Conservation (phyloP, 1,140 invertebrate genomes). For the Bombus confusus region DNA sequence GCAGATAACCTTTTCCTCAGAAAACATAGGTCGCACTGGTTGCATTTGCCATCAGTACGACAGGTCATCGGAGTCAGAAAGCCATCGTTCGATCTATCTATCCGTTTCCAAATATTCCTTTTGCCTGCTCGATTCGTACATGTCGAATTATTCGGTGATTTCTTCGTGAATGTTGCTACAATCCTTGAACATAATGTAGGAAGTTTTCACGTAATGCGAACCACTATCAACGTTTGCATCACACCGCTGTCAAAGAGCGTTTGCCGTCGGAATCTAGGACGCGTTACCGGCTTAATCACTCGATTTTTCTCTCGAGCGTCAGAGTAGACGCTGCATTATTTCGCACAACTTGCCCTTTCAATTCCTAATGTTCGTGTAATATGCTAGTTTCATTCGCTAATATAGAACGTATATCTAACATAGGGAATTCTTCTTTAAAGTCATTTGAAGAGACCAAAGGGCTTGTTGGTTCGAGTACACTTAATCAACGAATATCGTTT, state of each 20-base stretch:
- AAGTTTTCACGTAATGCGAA: background rate
- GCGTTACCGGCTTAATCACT: constrained; percentile 52
- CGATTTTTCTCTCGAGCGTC: constrained; percentile 40
- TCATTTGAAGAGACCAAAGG: background rate
- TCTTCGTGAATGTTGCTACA: background rate
- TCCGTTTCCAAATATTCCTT: constrained; percentile 2
- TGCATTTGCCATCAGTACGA: constrained; percentile 22
- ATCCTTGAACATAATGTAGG: background rate
- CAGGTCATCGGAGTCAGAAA: constrained; percentile 25
- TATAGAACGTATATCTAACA: background rate
- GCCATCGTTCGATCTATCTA: background rate
- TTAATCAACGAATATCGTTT: constrained; percentile 39
- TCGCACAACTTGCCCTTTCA: background rate
- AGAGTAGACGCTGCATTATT: background rate
- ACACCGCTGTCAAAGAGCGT: constrained; percentile 58
- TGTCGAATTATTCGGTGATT: background rate
- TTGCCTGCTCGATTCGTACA: constrained; percentile 22
- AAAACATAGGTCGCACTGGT: constrained; percentile 9
- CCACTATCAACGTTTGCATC: constrained; percentile 18
- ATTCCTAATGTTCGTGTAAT: background rate
- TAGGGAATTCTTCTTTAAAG: background rate
- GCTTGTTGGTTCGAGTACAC: constrained; percentile 22
- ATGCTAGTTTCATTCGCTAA: background rate
- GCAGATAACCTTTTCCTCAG: constrained; percentile 21
- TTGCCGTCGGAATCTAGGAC: constrained; percentile 44